Evolutionary conservation across 2,888 invertebrate genomes (phyloP).

Genomic region (Pyrrhosoma nymphula): DNA sequence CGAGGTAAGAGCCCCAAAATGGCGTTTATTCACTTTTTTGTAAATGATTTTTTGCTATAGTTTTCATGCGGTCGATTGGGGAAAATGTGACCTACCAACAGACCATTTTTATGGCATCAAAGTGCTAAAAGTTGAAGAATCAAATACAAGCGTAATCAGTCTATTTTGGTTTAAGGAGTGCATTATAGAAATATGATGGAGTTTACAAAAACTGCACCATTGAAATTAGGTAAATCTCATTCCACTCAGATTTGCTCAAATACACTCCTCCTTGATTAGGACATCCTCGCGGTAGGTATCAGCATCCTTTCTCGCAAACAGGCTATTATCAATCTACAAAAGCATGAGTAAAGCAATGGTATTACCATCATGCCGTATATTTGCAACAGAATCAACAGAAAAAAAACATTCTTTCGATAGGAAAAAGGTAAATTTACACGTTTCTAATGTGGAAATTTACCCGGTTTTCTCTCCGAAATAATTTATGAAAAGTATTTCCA

Average conservation of each 20-base stretch:
- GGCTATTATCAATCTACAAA: neutral
- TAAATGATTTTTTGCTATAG: neutral
- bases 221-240: too few relatives aligned
- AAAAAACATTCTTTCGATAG: neutral
- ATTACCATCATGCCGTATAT: too few relatives aligned
- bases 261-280: too few relatives aligned
- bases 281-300: neutral
- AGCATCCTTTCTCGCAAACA: neutral
- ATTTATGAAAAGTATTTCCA: neutral
- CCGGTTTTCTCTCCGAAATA: neutral
- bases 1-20: conserved; percentile 9
- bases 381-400: too few relatives aligned
- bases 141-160: neutral
- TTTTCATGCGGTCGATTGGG: neutral
- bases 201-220: neutral
- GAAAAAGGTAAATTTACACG: neutral
- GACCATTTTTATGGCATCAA: neutral
- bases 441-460: neutral
- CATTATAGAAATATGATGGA: neutral
- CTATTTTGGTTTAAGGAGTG: neutral
- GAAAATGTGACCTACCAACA: neutral
- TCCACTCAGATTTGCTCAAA: too few relatives aligned
- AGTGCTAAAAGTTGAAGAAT: neutral
- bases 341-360: too few relatives aligned
- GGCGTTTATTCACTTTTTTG: neutral